Conservation (phyloP, 2,888 invertebrate species). For the Alentia gelatinosa region DNA sequence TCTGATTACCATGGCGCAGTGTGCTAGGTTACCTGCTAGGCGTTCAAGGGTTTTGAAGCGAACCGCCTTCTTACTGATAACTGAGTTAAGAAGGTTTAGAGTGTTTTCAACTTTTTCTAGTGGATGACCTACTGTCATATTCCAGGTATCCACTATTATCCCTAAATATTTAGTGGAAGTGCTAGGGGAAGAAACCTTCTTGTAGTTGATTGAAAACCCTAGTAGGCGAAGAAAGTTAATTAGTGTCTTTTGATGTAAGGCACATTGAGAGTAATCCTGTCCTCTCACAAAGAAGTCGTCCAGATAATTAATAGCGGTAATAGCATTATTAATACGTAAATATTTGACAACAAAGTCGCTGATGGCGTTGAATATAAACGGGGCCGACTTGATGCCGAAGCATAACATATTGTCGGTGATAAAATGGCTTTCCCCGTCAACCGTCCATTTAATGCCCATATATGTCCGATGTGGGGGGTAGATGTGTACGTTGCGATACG, state of each 20-base stretch:
- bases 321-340: no score
- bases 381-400: no score
- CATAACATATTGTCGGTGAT: no score
- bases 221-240: not conserved
- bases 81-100: not conserved
- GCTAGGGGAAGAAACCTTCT: not conserved
- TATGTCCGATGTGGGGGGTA: no score
- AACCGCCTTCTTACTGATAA: not conserved
- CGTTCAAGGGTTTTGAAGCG: not conserved
- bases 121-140: not conserved
- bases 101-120: not conserved
- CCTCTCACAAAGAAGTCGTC: not conserved
- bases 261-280: not conserved
- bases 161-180: not conserved
- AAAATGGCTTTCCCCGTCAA: no score
- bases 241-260: not conserved
- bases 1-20: not conserved
- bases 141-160: not conserved
- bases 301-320: no score
- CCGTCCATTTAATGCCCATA: no score
- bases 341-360: no score
- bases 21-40: not conserved
- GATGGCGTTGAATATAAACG: no score
- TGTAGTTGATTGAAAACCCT: not conserved
- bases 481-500: no score